These are phyloP conservation scores for Huso huso DNA, from an alignment of 2,797 vertebrate genomes.

Conservation along the genomic window DNA sequence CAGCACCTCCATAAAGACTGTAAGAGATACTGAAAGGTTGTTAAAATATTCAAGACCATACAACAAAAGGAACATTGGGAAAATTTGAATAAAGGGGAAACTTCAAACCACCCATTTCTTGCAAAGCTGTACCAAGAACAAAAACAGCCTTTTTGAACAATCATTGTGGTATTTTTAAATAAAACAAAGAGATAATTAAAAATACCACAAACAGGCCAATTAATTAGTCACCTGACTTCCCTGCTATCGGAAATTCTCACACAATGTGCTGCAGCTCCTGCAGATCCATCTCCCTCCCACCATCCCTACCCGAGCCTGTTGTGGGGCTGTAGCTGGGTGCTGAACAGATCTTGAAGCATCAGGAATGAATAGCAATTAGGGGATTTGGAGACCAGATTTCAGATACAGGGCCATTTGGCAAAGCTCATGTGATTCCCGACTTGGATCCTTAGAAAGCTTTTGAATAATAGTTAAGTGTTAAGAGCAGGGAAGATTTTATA, in stretches of 20 bases:
- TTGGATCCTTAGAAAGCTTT: constrained; percentile 44
- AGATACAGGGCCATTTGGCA: constrained; percentile 41
- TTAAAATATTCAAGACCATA: too few species aligned
- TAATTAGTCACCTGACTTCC: constrained; percentile 10
- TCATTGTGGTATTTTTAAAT: too few species aligned
- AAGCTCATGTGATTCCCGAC: constrained; percentile 49
- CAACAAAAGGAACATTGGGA: too few species aligned
- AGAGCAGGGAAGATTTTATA: too few species aligned
- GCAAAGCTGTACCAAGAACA: too few species aligned
- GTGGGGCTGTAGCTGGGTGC: constrained; percentile 46
- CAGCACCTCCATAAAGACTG: too few species aligned
- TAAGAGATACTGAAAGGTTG: too few species aligned
- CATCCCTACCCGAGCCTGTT: constrained; percentile 26
- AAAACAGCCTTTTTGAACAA: too few species aligned
- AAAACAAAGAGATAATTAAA: too few species aligned
- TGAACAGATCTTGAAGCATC: constrained; percentile 48
- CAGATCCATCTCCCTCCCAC: constrained; percentile 30
- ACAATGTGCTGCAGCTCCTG: constrained; percentile 29
- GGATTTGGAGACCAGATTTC: constrained; percentile 51
- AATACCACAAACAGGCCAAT: constrained; percentile 20
- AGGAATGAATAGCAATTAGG: constrained; percentile 59
- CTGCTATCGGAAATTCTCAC: constrained; percentile 25
- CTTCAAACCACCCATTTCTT: too few species aligned
- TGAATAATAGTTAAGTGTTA: too few species aligned
- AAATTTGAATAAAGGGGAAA: too few species aligned